Conservation (phyloP, 2,113 vertebrate genomes). For the Melierax canorus region DNA sequence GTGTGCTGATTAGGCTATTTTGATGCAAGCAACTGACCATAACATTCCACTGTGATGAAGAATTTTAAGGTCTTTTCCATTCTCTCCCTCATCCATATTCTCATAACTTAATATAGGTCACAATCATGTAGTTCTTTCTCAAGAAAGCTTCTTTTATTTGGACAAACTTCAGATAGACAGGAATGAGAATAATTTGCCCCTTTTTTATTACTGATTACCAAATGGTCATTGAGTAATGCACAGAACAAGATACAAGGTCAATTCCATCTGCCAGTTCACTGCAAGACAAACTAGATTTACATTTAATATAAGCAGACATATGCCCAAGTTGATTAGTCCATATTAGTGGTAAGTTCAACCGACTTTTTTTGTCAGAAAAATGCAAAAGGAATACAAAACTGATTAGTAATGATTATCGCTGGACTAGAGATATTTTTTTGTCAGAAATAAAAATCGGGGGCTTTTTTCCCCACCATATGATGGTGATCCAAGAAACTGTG, state of each 20-base stretch:
- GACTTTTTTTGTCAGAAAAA: not conserved
- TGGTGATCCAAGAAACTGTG: not conserved
- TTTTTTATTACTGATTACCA: not conserved
- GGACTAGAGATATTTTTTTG: not conserved
- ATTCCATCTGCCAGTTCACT: not conserved
- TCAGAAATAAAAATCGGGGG: not conserved
- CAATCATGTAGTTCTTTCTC: not conserved
- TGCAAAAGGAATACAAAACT: not conserved
- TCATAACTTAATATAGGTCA: not conserved
- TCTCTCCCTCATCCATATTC: not conserved
- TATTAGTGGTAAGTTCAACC: not conserved
- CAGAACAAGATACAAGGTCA: not conserved
- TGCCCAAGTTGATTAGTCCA: not conserved
- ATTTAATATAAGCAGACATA: not conserved
- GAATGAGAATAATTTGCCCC: not conserved
- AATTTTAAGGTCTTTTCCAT: not conserved
- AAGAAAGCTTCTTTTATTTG: not conserved
- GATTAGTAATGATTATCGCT: not conserved
- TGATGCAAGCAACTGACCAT: not conserved
- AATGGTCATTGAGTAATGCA: not conserved
- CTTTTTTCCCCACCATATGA: not conserved
- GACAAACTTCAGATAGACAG: not conserved
- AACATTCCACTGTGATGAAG: not conserved
- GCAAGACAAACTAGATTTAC: not conserved
- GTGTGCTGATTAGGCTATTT: not conserved